A percentile compares a stretch with the other conserved stretches of the same genome.
Conservation (phyloP, 2,888 invertebrate species). For the Cheilosia vernalis region DNA sequence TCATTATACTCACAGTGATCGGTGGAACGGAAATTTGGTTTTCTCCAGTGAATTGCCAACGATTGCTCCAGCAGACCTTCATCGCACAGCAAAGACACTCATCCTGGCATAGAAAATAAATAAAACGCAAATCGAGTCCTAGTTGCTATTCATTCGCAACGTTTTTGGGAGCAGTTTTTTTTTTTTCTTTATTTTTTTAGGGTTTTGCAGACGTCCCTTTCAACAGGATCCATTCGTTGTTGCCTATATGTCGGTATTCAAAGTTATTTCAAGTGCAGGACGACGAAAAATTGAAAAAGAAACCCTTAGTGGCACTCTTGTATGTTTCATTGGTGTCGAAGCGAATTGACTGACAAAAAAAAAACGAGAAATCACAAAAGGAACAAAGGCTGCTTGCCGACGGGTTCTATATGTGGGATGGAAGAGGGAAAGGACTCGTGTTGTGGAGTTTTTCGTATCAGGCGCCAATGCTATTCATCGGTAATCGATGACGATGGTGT, state of each 20-base stretch:
- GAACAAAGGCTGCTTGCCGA: slow-evolving; percentile 22
- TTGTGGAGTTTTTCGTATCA: slow-evolving; percentile 63
- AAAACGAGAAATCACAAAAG: slow-evolving; percentile 35
- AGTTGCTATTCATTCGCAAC: slow-evolving; percentile 58
- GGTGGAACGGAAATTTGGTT: slow-evolving; percentile 63
- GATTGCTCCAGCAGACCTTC: slow-evolving; percentile 14
- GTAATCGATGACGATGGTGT: slow-evolving; percentile 60
- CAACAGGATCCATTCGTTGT: slow-evolving; percentile 33
- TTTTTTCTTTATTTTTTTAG: not conserved
- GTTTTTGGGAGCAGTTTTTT: slow-evolving; percentile 27
- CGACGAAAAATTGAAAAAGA: slow-evolving; percentile 18
- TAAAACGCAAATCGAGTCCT: slow-evolving; percentile 57
- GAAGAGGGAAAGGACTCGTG: slow-evolving; percentile 5
- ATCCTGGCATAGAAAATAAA: slow-evolving; percentile 18
- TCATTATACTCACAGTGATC: slow-evolving; percentile 51
- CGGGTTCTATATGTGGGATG: not conserved
- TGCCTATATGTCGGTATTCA: slow-evolving; percentile 42
- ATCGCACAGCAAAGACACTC: not conserved
- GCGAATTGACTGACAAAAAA: slow-evolving; percentile 36
- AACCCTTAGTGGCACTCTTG: slow-evolving; percentile 42
- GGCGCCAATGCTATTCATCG: slow-evolving; percentile 56
- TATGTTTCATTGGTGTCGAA: slow-evolving; percentile 57
- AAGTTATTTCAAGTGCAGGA: slow-evolving; percentile 59
- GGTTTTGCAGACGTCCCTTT: slow-evolving; percentile 1
- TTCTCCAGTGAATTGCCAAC: slow-evolving; percentile 55